Percentiles rank a stretch among this genome's conserved stretches.
phyloP scores from a whole-genome alignment of 2,113 vertebrate species.

The Cavia aperea region DNA sequence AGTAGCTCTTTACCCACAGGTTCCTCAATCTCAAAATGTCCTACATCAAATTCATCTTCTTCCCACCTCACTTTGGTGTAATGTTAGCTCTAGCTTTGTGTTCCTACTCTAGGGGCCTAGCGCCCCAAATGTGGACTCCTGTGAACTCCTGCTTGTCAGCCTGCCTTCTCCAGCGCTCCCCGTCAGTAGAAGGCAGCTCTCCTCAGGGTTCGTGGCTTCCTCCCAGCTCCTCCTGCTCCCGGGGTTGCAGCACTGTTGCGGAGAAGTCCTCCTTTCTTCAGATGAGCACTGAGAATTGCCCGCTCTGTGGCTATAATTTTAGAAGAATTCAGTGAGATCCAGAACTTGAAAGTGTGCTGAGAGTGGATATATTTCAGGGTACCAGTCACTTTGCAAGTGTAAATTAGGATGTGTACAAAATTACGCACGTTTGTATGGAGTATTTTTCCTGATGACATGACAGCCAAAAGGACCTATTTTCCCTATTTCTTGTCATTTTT shows the following conservation, averaged over 20 bases:
- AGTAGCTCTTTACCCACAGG: neutral
- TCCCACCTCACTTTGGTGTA: neutral
- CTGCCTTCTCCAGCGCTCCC: neutral
- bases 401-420: neutral
- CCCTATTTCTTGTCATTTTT: conserved; percentile 30
- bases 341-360: neutral
- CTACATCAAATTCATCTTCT: neutral
- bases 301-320: neutral
- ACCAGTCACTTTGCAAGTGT: neutral
- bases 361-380: neutral
- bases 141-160: neutral
- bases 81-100: neutral
- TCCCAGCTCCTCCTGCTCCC: neutral
- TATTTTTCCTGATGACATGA: neutral
- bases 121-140: neutral
- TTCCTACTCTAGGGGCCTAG: neutral
- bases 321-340: neutral
- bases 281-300: neutral
- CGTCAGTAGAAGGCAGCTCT: neutral
- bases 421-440: neutral
- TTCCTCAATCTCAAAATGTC: neutral
- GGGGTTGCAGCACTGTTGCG: neutral
- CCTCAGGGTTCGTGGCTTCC: neutral
- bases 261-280: conserved; percentile 1
- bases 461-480: conserved; percentile 11